Evolutionary conservation across 2,113 vertebrate species (phyloP).

Genomic region (Trinectes maculatus): DNA sequence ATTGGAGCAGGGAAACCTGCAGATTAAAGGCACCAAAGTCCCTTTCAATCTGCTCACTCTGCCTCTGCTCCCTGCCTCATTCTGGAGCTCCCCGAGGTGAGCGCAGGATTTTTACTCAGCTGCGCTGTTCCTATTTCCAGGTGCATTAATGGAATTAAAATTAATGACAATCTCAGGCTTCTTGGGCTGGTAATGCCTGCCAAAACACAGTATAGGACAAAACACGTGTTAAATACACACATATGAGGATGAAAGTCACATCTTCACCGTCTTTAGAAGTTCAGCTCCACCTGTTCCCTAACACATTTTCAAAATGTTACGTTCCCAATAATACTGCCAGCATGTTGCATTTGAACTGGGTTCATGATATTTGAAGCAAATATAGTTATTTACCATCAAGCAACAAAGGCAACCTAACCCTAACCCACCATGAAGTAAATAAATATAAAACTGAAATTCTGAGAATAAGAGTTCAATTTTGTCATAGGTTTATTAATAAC

Average conservation of each 20-base stretch:
- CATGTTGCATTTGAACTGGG: too few relatives aligned
- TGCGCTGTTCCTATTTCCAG: constrained; percentile 22
- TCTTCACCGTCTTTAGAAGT: too few relatives aligned
- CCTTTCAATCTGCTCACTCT: constrained; percentile 37
- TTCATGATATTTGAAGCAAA: too few relatives aligned
- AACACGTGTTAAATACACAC: not conserved
- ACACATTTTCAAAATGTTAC: too few relatives aligned
- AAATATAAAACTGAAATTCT: too few relatives aligned
- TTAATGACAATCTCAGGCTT: constrained; percentile 70
- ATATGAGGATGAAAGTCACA: not conserved
- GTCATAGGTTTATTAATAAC: too few relatives aligned
- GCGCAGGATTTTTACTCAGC: constrained; percentile 67
- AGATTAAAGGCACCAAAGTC: constrained; percentile 47
- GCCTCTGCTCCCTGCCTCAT: constrained; percentile 6
- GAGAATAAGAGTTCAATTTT: too few relatives aligned
- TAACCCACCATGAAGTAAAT: too few relatives aligned
- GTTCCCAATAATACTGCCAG: too few relatives aligned
- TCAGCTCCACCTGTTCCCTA: too few relatives aligned
- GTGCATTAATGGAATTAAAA: constrained; percentile 73
- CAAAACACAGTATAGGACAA: constrained; percentile 31
- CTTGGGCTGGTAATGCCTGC: constrained; percentile 70
- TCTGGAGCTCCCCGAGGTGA: constrained; percentile 35
- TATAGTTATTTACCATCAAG: too few relatives aligned
- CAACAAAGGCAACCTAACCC: too few relatives aligned
- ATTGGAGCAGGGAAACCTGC: constrained; percentile 32